phyloP scores from a whole-genome alignment of 2,888 invertebrate genomes.

The Oscheius sp. region DNA sequence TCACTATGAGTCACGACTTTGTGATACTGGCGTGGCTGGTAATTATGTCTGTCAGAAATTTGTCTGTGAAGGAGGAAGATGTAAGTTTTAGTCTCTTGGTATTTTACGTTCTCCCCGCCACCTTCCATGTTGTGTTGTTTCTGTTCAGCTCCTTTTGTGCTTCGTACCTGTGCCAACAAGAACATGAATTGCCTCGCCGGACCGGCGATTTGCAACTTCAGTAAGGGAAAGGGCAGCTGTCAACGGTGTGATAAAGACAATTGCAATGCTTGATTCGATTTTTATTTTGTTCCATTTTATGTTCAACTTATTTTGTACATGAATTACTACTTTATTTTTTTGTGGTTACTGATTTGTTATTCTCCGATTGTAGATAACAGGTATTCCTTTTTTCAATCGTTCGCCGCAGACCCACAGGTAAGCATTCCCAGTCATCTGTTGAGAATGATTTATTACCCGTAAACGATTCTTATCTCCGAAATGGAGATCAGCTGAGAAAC shows the following conservation, averaged over 20 bases:
- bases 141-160: constrained; percentile 64
- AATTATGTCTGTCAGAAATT: constrained; percentile 70
- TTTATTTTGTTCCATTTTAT: background rate
- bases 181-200: constrained; percentile 64
- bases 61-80: constrained; percentile 68
- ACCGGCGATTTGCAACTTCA: constrained; percentile 68
- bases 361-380: no score
- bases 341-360: background rate
- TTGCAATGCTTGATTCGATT: constrained; percentile 54
- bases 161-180: constrained; percentile 65
- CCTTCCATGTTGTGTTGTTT: constrained; percentile 10
- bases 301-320: constrained; percentile 1
- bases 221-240: constrained; percentile 63
- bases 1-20: constrained; percentile 60
- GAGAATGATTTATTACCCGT: no score
- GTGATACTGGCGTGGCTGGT: constrained; percentile 59
- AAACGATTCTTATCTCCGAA: no score
- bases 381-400: no score
- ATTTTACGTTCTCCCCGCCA: background rate
- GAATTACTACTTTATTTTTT: background rate
- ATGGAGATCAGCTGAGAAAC: no score
- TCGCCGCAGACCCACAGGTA: no score
- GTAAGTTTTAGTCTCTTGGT: constrained; percentile 46
- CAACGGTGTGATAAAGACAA: constrained; percentile 63
- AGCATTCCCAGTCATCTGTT: no score